These are phyloP conservation scores for Coenonympha glycerion DNA, from an alignment of 2,888 invertebrate species.

Conservation along the genomic window DNA sequence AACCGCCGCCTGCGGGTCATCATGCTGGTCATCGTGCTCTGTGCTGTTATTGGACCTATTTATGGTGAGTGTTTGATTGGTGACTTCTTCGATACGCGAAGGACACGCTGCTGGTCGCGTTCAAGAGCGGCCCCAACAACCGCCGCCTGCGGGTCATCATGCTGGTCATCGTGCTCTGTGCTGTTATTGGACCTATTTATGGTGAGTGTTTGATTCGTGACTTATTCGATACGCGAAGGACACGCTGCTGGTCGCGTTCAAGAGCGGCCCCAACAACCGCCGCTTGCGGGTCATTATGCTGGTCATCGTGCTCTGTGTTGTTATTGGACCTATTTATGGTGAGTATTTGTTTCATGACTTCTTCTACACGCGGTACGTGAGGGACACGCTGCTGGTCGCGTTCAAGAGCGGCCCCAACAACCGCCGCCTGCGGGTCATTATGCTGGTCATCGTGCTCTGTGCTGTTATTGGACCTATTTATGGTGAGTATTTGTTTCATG, in stretches of 20 bases:
- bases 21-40: conserved; percentile 86
- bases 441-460: conserved; percentile 87
- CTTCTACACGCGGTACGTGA: conserved; percentile 75
- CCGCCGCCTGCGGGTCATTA: conserved; percentile 82
- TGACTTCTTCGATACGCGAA: conserved; percentile 48
- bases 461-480: conserved; percentile 90
- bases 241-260: conserved; percentile 87
- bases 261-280: conserved; percentile 83
- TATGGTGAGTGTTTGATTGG: conserved; percentile 78
- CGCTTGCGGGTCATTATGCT: conserved; percentile 84
- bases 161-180: conserved; percentile 87
- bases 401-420: conserved; percentile 87
- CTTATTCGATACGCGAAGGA: conserved; percentile 70
- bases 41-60: conserved; percentile 90
- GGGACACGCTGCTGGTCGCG: conserved; percentile 86
- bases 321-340: conserved; percentile 91
- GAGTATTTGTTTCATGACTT: conserved; percentile 45
- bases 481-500: conserved; percentile 79
- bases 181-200: conserved; percentile 89
- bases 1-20: conserved; percentile 83
- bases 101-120: conserved; percentile 86
- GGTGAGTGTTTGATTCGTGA: conserved; percentile 75
- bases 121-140: conserved; percentile 85
- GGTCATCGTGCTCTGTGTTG: conserved; percentile 88
- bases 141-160: conserved; percentile 83